Base-by-base conservation (phyloP, 1,140 invertebrate species). In the Brachionus rotundiformis region DNA sequence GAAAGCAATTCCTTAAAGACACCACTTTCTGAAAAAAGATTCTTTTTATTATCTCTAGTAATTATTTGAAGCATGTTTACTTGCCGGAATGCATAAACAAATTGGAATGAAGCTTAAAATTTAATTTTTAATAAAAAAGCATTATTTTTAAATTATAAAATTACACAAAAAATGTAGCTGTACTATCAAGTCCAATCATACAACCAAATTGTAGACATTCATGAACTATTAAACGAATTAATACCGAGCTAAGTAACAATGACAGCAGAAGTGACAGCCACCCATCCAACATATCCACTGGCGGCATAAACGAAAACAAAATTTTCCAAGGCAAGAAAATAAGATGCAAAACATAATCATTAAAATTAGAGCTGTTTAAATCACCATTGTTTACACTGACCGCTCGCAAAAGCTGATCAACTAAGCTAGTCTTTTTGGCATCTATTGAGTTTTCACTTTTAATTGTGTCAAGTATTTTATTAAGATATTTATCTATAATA, bases 371-470 rank as follows among this genome's bases (percentile, higher is more conserved):
- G 31, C 19, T 68, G 10, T 23, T 36, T 7, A 68, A 68, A 39
- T 68, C 29, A 11, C 63, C 63, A 68, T 68, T 68, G 16, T 68
- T 68, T 23, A 68, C 63, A 39, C n/a, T 68, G 2, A 68, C 7
- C 10, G 63, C 13, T 23, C 36, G 63, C 29, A 36, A 23, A 36
- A 68, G 36, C 36, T 68, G 63, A 5, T 68, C 63, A 11, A 11
- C 10, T 36, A 68, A n/a, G 16, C 63, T 68, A 3, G 7, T 13
- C 19, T 68, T 68, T 68, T 68, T 68, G 7, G 29, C 27, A 13
- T 68, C 63, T 8, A 36, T 68, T 19, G 16, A 19, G 16, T 68
- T 6, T 11, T 68, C 63, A 1, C 13, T 11, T 36, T 68, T 68
- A 8, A 68, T 19, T 2, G 29, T 19, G 6, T 19, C 16, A 8